A percentile compares a stretch with the other conserved stretches of the same genome.
Conservation (phyloP, 2,113 vertebrate genomes). For the Eulemur rufifrons region DNA sequence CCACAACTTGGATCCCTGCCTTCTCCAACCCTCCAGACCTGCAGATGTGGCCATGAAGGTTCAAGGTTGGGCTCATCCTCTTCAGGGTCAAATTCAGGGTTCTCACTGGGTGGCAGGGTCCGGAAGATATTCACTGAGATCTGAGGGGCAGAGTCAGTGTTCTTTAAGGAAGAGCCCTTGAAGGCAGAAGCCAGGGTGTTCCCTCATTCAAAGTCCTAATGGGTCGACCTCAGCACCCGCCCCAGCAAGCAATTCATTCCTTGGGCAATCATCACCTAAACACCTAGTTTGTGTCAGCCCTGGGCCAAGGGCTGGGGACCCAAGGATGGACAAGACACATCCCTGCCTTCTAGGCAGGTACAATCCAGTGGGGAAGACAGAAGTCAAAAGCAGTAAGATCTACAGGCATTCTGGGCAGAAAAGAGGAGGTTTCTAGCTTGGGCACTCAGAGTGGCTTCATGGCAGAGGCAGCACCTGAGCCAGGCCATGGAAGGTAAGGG, state of each 20-base stretch:
- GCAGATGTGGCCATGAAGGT: conserved; percentile 95
- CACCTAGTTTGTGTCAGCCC: neutral
- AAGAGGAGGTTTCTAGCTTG: neutral
- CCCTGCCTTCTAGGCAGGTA: neutral
- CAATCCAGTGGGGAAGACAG: neutral
- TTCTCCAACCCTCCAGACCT: conserved; percentile 81
- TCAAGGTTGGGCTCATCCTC: conserved; percentile 95
- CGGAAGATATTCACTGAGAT: conserved; percentile 96
- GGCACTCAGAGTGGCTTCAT: neutral
- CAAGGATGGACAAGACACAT: neutral
- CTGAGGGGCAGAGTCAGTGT: conserved; percentile 73
- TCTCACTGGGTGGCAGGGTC: conserved; percentile 94
- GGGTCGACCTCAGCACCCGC: neutral
- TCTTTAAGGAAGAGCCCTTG: neutral
- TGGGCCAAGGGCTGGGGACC: neutral
- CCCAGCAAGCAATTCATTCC: neutral
- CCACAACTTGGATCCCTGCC: neutral
- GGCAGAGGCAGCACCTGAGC: neutral
- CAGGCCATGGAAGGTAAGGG: neutral
- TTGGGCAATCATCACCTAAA: neutral
- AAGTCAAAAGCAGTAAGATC: neutral
- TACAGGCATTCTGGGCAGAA: neutral
- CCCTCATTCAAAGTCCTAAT: neutral
- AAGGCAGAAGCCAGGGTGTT: neutral
- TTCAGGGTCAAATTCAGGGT: conserved; percentile 95